These are phyloP conservation scores for Drosophila prosaltans DNA, from an alignment of 1,140 invertebrate species.

Conservation along the genomic window DNA sequence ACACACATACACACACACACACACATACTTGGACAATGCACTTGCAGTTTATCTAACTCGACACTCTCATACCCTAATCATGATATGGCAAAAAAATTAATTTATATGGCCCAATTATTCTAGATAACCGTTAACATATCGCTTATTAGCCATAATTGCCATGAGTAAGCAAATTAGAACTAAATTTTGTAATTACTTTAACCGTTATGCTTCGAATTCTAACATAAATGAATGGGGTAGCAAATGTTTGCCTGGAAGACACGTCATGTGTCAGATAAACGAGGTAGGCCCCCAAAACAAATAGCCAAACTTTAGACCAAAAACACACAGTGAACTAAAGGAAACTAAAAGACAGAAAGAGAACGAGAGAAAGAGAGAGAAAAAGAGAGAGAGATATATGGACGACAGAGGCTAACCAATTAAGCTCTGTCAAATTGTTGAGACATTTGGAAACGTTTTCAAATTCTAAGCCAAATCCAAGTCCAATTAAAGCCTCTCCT, in stretches of 20 bases:
- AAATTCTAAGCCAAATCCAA: conserved; percentile 14
- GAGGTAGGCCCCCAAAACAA: conserved; percentile 11
- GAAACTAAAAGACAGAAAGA: background rate
- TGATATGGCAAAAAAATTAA: too few relatives aligned
- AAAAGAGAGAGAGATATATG: too few relatives aligned
- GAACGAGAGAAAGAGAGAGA: background rate
- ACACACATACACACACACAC: background rate
- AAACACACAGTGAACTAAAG: background rate
- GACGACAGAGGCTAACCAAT: conserved; percentile 41
- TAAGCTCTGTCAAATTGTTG: conserved; percentile 54
- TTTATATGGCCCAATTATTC: too few relatives aligned
- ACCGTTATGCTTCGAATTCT: too few relatives aligned
- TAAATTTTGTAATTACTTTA: too few relatives aligned
- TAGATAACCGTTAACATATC: too few relatives aligned
- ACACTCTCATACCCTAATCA: background rate
- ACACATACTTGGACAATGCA: background rate
- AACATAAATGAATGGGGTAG: background rate
- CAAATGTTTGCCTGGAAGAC: conserved; percentile 2
- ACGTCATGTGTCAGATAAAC: conserved; percentile 30
- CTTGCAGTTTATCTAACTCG: background rate
- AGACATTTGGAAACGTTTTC: conserved; percentile 38
- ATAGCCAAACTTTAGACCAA: conserved; percentile 25
- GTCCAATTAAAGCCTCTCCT: conserved; percentile 12
- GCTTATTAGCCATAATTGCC: too few relatives aligned
- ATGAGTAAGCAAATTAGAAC: too few relatives aligned